Evolutionary conservation across 2,113 vertebrate species (phyloP).

Genomic region (Bucco capensis): DNA sequence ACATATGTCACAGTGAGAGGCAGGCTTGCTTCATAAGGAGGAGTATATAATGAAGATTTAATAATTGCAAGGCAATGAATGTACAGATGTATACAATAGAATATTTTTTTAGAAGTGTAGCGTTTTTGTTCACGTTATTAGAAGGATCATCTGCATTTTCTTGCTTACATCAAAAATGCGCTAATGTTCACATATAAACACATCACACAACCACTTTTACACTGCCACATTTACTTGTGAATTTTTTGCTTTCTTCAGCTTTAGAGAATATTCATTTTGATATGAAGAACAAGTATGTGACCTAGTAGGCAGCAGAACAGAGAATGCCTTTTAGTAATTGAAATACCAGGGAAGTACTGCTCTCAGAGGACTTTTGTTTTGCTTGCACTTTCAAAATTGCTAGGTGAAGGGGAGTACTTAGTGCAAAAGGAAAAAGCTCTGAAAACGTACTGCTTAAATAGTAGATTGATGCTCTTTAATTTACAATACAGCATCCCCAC

Average conservation of each 20-base stretch:
- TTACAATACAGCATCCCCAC: slow-evolving; percentile 50
- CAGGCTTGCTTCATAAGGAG: slow-evolving; percentile 68
- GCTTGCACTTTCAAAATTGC: neutral
- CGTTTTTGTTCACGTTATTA: neutral
- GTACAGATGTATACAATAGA: neutral
- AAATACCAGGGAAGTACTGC: neutral
- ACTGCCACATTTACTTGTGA: neutral
- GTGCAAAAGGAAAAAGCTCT: neutral
- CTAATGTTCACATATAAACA: neutral
- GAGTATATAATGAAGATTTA: slow-evolving; percentile 70
- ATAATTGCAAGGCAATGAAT: slow-evolving; percentile 53
- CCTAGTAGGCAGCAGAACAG: neutral
- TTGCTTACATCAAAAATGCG: slow-evolving; percentile 13
- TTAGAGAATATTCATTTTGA: neutral
- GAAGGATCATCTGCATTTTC: neutral
- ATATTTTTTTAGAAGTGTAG: slow-evolving; percentile 16
- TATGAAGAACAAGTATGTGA: neutral
- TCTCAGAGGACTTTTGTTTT: slow-evolving; percentile 1
- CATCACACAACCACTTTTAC: neutral
- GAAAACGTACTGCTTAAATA: slow-evolving; percentile 42
- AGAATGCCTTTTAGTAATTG: neutral
- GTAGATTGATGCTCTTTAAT: slow-evolving; percentile 67
- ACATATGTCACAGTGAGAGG: slow-evolving; percentile 84
- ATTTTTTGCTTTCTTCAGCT: slow-evolving; percentile 17
- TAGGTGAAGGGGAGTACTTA: neutral